Evolutionary conservation across 2,797 vertebrate species (phyloP), one percentile per base, ranked within the genome.

Genomic region (Lacerta viridis): DNA sequence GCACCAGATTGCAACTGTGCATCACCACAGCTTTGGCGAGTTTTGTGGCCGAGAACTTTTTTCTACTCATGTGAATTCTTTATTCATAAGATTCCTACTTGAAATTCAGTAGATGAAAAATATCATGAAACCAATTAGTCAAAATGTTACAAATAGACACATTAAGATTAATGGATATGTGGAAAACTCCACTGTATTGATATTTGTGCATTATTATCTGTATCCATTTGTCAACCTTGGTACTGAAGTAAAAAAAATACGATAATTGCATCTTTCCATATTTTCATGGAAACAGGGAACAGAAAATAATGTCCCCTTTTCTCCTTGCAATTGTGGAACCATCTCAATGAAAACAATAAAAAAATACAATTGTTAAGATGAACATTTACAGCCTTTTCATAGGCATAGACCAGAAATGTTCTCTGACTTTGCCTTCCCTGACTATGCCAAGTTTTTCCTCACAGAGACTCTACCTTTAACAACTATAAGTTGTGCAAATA

Each of bases 31-130:
- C 39, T 85, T 90, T 88, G 36, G 85, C 85, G 84, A 81, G 3
- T 13, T 0, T 1, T 1, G 27, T 6, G 77, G 25, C 72, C 6
- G 25, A 36, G 15, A 36, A 85, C 61, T 68, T 17, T 36, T 93
- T 87, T 88, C 69, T 80, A 86, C 36, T 77, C 10, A 46, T 23
- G 29, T 68, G 76, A 87, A 89, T 43, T 80, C 87, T 83, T 87
- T 78, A 11, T 50, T 46, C 9, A 39, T 0, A 0, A 0, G 15
- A 85, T 76, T 1, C 13, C 50, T 61, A 29, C 59, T 80, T 80
- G 72, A 76, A 84, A 80, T 46, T 77, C 41, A 81, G 7, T n/a
- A 50, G 18, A 79, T 77, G 74, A 39, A 68, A 81, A 39, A n/a
- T 36, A n/a, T 33, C 33, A 75, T 61, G 36, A 84, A 84, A 74